phyloP scores from a whole-genome alignment of 2,797 vertebrate species.

The Halcyon chelicuti region DNA sequence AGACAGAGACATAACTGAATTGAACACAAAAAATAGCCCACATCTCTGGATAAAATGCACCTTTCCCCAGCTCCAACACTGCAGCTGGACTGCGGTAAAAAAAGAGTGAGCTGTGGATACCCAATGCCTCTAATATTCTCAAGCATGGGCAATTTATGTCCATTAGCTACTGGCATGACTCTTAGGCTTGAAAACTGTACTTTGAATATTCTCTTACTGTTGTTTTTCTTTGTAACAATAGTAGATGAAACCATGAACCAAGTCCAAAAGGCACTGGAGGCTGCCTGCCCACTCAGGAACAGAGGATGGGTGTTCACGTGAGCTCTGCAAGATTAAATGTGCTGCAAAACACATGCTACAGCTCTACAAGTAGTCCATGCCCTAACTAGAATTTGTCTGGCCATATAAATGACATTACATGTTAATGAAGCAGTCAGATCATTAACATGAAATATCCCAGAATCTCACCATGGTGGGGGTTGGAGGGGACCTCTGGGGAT shows the following conservation, averaged over 20 bases:
- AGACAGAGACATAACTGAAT: background rate
- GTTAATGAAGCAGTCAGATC: background rate
- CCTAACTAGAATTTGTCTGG: background rate
- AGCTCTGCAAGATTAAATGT: background rate
- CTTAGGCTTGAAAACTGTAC: background rate
- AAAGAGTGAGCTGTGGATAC: background rate
- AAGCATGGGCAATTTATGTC: background rate
- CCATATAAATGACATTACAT: fast-evolving
- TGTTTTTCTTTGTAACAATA: background rate
- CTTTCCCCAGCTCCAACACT: background rate
- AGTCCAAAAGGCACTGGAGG: background rate
- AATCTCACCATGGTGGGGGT: background rate
- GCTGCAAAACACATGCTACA: background rate
- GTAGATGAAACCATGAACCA: background rate
- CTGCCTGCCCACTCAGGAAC: fast-evolving
- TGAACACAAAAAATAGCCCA: background rate
- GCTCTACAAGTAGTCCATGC: background rate
- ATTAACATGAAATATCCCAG: background rate
- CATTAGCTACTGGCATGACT: background rate
- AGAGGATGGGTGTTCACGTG: background rate
- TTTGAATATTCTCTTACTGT: background rate
- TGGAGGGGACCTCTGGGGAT: background rate
- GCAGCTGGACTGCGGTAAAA: background rate
- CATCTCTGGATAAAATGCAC: background rate
- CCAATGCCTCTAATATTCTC: background rate